Conservation (phyloP, 2,888 invertebrate genomes). For the Exephanes ischioxanthus region DNA sequence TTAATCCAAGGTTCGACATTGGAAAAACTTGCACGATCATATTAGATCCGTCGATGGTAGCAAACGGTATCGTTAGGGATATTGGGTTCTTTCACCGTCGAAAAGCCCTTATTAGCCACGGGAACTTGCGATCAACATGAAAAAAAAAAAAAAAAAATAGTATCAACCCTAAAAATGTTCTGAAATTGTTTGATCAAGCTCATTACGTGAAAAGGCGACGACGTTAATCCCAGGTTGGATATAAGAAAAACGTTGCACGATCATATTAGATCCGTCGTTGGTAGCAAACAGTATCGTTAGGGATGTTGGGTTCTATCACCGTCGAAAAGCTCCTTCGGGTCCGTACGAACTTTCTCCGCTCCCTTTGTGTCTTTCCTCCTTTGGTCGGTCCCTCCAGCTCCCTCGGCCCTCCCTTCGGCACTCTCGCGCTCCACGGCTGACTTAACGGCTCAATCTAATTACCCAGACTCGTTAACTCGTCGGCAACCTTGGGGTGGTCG, state of each 20-base stretch:
- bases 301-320: neutral
- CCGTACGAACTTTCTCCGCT: conserved; percentile 19
- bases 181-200: neutral
- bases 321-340: neutral
- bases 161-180: too few relatives aligned
- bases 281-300: conserved; percentile 41
- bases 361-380: conserved; percentile 16
- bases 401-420: neutral
- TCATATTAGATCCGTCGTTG: conserved; percentile 38
- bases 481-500: conserved; percentile 40
- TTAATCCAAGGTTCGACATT: neutral
- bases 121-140: too few relatives aligned
- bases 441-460: conserved; percentile 66
- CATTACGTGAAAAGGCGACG: neutral
- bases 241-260: conserved; percentile 35
- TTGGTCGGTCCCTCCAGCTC: neutral
- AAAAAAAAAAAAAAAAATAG: too few relatives aligned
- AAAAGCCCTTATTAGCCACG: neutral
- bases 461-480: conserved; percentile 61
- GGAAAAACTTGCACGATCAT: conserved; percentile 39
- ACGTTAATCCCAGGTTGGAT: neutral
- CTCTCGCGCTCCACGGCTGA: conserved; percentile 26
- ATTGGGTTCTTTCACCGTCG: neutral
- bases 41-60: conserved; percentile 29
- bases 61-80: conserved; percentile 33